Conservation (phyloP, 2,113 vertebrate genomes). For the Pseudorhombus dupliciocellatus region DNA sequence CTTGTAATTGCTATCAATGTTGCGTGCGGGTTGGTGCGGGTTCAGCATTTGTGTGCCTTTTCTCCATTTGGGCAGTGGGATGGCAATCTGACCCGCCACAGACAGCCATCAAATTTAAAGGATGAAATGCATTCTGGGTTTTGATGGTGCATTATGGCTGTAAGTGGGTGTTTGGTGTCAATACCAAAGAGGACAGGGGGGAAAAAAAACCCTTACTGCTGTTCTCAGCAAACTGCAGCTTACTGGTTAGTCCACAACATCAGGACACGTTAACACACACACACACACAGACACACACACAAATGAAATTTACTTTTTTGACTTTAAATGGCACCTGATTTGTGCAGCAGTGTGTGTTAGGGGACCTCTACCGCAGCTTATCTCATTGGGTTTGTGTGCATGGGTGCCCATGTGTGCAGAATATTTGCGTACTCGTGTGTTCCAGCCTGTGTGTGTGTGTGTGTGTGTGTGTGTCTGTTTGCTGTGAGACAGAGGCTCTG, state of each 20-base stretch:
- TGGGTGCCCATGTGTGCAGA: slow-evolving; percentile 48
- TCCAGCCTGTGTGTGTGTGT: background rate
- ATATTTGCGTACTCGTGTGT: slow-evolving; percentile 39
- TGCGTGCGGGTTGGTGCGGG: slow-evolving; percentile 14
- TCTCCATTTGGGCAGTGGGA: slow-evolving; percentile 30
- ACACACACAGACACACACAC: slow-evolving; percentile 7
- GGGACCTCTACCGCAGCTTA: slow-evolving; percentile 23
- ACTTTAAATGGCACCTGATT: slow-evolving; percentile 48
- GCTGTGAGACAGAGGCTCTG: slow-evolving; percentile 56
- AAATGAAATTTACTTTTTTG: slow-evolving; percentile 12
- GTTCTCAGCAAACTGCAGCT: slow-evolving; percentile 57
- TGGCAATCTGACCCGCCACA: slow-evolving; percentile 40
- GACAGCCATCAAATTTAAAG: slow-evolving; percentile 21
- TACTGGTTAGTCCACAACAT: slow-evolving; percentile 39
- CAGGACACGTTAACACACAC: slow-evolving; percentile 23
- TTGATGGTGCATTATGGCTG: slow-evolving; percentile 60
- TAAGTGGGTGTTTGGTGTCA: slow-evolving; percentile 48
- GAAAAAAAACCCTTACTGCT: slow-evolving; percentile 48
- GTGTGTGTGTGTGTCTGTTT: slow-evolving; percentile 15
- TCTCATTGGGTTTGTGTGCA: slow-evolving; percentile 54
- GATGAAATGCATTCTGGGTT: slow-evolving; percentile 60
- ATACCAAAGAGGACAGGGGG: slow-evolving; percentile 43
- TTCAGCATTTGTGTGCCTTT: slow-evolving; percentile 25
- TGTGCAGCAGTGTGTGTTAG: slow-evolving; percentile 22
- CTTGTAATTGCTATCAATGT: slow-evolving; percentile 63